These are phyloP conservation scores for Rhinogobio ventralis DNA, from an alignment of 2,797 vertebrate genomes.

Conservation along the genomic window DNA sequence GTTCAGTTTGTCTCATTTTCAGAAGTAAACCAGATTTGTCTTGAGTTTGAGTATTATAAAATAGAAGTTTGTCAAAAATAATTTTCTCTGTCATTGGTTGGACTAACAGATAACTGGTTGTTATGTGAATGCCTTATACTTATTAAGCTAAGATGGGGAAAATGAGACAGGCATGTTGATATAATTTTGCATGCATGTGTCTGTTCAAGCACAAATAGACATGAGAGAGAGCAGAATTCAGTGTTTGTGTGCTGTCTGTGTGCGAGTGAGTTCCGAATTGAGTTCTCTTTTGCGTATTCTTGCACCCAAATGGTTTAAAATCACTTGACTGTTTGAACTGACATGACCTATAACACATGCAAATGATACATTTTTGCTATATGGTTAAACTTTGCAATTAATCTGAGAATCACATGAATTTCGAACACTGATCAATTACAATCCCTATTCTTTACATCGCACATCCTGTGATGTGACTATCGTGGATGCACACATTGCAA, in stretches of 20 bases:
- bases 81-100: not conserved
- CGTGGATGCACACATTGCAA: not conserved
- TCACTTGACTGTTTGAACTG: too few relatives aligned
- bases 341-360: not conserved
- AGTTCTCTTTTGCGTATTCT: too few relatives aligned
- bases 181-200: not conserved
- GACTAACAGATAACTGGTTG: not conserved
- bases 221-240: too few relatives aligned
- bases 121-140: too few relatives aligned
- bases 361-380: too few relatives aligned
- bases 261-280: too few relatives aligned
- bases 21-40: not conserved
- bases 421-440: not conserved
- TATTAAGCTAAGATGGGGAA: too few relatives aligned
- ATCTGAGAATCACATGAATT: not conserved
- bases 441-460: not conserved
- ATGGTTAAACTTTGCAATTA: too few relatives aligned
- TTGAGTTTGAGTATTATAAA: not conserved
- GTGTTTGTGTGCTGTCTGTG: too few relatives aligned
- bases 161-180: not conserved
- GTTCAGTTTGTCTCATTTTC: not conserved
- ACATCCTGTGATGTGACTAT: not conserved
- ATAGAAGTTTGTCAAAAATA: not conserved
- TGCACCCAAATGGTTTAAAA: too few relatives aligned
- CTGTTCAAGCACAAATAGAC: too few relatives aligned